These are phyloP conservation scores for Hycleus phaleratus DNA, from an alignment of 1,140 invertebrate species.

Conservation along the genomic window DNA sequence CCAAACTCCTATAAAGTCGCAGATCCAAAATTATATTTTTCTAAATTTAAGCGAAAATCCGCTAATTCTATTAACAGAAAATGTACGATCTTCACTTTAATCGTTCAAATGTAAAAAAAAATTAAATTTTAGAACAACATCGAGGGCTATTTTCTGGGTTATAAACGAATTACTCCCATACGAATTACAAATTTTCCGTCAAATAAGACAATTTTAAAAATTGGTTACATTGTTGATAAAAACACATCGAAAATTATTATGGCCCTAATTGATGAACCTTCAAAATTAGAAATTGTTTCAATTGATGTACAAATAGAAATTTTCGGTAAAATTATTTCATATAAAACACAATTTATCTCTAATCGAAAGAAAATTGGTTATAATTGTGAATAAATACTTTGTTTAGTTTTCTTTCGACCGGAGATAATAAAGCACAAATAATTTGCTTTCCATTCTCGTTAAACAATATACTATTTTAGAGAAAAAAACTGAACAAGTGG, in stretches of 20 bases:
- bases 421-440: neutral
- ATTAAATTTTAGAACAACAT: no score
- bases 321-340: neutral
- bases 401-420: no score
- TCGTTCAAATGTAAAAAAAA: no score
- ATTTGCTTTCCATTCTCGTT: neutral
- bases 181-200: no score
- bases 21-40: slow-evolving; percentile 11
- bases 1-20: slow-evolving; percentile 3
- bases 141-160: no score
- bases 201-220: no score
- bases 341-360: no score
- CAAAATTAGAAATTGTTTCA: neutral
- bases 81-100: neutral
- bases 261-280: neutral
- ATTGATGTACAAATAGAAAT: neutral
- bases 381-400: no score
- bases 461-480: neutral
- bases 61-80: slow-evolving; percentile 9
- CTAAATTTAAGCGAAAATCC: slow-evolving; percentile 1
- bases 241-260: no score
- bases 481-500: neutral
- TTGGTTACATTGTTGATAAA: no score
- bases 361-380: no score
- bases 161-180: no score